phyloP scores from a whole-genome alignment of 2,113 vertebrate genomes.

The Salvelinus alpinus region DNA sequence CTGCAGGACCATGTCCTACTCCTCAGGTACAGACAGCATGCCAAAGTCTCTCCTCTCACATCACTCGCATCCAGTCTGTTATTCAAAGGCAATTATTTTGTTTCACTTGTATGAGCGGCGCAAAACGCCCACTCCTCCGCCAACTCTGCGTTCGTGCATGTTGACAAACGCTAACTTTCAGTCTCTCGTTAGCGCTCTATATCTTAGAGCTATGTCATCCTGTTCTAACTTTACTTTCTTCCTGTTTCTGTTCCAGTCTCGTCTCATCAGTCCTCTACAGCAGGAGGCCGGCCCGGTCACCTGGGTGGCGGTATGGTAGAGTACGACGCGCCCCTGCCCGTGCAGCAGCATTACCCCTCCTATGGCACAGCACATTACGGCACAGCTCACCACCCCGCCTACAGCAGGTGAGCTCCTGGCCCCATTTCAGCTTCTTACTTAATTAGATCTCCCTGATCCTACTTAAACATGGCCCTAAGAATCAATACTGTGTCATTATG shows the following conservation, averaged over 20 bases:
- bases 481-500: slow-evolving; percentile 42
- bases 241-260: slow-evolving; percentile 72
- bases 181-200: too few species aligned
- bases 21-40: slow-evolving; percentile 52
- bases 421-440: slow-evolving; percentile 45
- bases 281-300: slow-evolving; percentile 83
- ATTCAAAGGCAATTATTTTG: background rate
- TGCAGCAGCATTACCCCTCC: slow-evolving; percentile 75
- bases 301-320: slow-evolving; percentile 75
- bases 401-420: slow-evolving; percentile 83
- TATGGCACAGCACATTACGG: slow-evolving; percentile 54
- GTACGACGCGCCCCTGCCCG: slow-evolving; percentile 68
- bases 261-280: slow-evolving; percentile 54
- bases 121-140: too few species aligned
- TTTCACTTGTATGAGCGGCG: too few species aligned
- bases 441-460: slow-evolving; percentile 62
- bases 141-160: too few species aligned
- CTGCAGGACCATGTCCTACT: slow-evolving; percentile 78
- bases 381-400: slow-evolving; percentile 76
- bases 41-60: background rate
- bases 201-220: too few species aligned
- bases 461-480: slow-evolving; percentile 50
- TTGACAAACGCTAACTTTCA: too few species aligned
- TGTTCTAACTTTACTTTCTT: background rate
- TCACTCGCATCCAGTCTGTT: background rate